Base-by-base conservation (phyloP, 2,113 vertebrate genomes). In the Laticauda laticaudata region DNA sequence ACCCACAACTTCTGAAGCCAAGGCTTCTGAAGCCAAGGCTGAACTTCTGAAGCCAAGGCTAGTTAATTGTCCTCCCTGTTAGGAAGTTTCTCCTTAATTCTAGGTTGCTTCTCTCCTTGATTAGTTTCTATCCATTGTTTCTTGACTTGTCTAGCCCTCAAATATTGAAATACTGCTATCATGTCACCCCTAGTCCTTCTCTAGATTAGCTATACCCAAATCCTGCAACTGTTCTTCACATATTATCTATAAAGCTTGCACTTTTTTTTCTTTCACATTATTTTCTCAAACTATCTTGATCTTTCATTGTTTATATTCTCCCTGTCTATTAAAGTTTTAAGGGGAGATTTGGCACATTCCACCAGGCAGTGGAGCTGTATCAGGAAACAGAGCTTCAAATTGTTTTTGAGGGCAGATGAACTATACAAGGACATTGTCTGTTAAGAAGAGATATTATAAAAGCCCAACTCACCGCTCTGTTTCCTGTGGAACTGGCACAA, bases 401-500 rank as follows among this genome's bases (percentile, higher is more conserved):
- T 81, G 69, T 81, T 81, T 34, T 81, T 39, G 34, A 81, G 18
- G 34, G 69, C 69, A 9, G 54, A n/a, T 45, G 55, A 57, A 75
- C 15, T 39, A 7, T 39, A 75, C 15, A 34, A 39, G n/a, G 45
- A 21, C n/a, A 20, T n/a, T 53, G 29, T 75, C 64, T 10, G 23
- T 10, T 10, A 54, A 75, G 48, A 53, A 12, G 15, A n/a, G 34
- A 34, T 39, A 45, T 56, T 12, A 0, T 0, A 55, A 8, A 2
- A 1, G 87, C 29, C 1, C 85, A 45, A 39, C 96, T 96, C 81
- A 99, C 99, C 98, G 97, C 64, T 99, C 99, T 51, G 96, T 91
- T 94, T 98, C 97, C 43, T 98, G 98, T 21, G 99, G 97, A 94
- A 99, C 98, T 0, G 98, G 98, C 95, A 99, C 99, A 92, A 99